Evolutionary conservation across 2,888 invertebrate species (phyloP).

Genomic region (Abrostola tripartita): DNA sequence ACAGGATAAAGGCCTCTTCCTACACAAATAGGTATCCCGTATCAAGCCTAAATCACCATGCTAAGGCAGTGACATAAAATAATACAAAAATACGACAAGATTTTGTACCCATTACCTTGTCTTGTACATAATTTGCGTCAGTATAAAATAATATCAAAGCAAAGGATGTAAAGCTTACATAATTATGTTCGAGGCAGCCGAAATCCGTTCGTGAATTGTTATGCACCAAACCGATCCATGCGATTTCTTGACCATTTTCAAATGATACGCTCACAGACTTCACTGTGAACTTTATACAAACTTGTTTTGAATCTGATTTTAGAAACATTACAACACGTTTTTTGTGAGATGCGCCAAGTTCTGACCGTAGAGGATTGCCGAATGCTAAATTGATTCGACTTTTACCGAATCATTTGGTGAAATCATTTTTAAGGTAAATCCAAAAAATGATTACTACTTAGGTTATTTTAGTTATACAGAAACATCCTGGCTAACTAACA

Average conservation of each 20-base stretch:
- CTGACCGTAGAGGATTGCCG: neutral
- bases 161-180: constrained; percentile 36
- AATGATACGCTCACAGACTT: constrained; percentile 26
- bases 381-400: neutral
- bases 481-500: no score
- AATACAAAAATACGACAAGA: neutral
- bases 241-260: constrained; percentile 36
- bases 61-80: neutral
- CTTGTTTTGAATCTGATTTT: constrained; percentile 19
- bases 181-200: constrained; percentile 21
- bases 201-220: neutral
- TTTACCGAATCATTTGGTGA: neutral
- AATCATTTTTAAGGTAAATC: neutral
- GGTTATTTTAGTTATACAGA: no score
- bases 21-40: no score
- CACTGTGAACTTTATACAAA: constrained; percentile 30
- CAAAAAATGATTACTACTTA: no score
- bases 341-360: neutral
- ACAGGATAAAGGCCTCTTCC: no score
- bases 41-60: no score
- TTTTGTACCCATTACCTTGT: no score
- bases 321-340: constrained; percentile 1
- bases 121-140: no score
- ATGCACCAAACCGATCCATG: constrained; percentile 1
- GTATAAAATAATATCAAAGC: constrained; percentile 11